Evolutionary conservation across 2,113 vertebrate species (phyloP).

Genomic region (Trinectes maculatus): DNA sequence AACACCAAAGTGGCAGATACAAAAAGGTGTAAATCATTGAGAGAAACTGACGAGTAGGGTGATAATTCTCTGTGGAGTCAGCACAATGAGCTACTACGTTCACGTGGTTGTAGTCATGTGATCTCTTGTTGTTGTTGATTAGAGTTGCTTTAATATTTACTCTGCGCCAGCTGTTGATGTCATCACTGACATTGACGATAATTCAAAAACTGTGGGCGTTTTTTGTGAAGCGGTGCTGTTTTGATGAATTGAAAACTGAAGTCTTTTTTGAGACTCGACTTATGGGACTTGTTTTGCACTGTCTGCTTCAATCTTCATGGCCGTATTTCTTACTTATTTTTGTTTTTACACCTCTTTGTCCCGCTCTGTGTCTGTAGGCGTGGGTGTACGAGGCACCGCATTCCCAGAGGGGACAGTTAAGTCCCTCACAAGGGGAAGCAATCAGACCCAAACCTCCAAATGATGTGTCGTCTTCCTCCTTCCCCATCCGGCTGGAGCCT

Average conservation of each 20-base stretch:
- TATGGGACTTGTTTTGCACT: constrained; percentile 27
- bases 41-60: neutral
- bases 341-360: constrained; percentile 43
- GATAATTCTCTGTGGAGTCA: neutral
- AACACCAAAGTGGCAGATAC: too few relatives aligned
- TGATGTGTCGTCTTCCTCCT: constrained; percentile 66
- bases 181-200: too few relatives aligned
- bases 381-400: constrained; percentile 63
- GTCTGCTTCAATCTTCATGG: constrained; percentile 17
- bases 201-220: too few relatives aligned
- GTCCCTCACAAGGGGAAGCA: constrained; percentile 64
- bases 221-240: too few relatives aligned
- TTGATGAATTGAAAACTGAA: too few relatives aligned
- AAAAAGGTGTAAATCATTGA: neutral
- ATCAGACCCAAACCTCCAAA: constrained; percentile 71
- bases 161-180: too few relatives aligned
- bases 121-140: too few relatives aligned
- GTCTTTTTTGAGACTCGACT: constrained; percentile 22
- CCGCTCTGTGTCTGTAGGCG: constrained; percentile 36
- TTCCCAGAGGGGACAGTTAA: constrained; percentile 60
- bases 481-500: constrained; percentile 63
- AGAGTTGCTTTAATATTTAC: too few relatives aligned
- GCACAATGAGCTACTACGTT: neutral
- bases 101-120: too few relatives aligned
- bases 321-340: constrained; percentile 45